phyloP scores from a whole-genome alignment of 2,888 invertebrate genomes.

The Tetrapedia diversipes region DNA sequence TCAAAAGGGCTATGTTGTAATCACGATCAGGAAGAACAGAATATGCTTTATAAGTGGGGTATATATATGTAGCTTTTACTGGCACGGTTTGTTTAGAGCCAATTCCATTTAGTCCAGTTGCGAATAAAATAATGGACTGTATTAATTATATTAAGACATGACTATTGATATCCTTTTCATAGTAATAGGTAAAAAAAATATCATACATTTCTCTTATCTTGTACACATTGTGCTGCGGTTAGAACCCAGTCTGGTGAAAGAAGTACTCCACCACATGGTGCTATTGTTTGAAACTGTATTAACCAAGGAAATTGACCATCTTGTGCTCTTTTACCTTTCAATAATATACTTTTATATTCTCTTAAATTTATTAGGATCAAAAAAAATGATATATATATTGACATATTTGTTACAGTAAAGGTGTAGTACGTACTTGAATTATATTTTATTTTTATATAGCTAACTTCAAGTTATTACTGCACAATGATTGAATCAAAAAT shows the following conservation, averaged over 20 bases:
- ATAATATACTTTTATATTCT: constrained; percentile 48
- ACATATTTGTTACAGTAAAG: constrained; percentile 61
- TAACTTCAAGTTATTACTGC: constrained; percentile 23
- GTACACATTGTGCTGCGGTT: constrained; percentile 73
- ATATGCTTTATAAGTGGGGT: constrained; percentile 67
- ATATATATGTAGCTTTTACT: constrained; percentile 72
- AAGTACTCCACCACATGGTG: constrained; percentile 72
- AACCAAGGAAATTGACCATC: constrained; percentile 73
- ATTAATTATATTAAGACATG: constrained; percentile 23
- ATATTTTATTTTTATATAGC: background rate
- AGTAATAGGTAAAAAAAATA: background rate
- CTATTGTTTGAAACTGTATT: constrained; percentile 72
- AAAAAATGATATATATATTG: constrained; percentile 60
- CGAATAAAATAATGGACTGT: constrained; percentile 69
- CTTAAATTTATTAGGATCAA: constrained; percentile 58
- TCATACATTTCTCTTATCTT: constrained; percentile 69
- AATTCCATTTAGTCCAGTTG: constrained; percentile 66
- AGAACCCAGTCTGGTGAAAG: constrained; percentile 72
- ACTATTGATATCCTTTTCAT: constrained; percentile 13
- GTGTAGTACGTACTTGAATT: constrained; percentile 1
- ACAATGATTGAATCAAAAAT: background rate
- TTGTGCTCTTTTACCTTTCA: constrained; percentile 59
- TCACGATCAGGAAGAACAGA: constrained; percentile 65
- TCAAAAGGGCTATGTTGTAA: constrained; percentile 71
- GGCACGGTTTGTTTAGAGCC: constrained; percentile 60